These are phyloP conservation scores for Anadara kagoshimensis DNA, from an alignment of 1,140 invertebrate genomes.

Conservation along the genomic window DNA sequence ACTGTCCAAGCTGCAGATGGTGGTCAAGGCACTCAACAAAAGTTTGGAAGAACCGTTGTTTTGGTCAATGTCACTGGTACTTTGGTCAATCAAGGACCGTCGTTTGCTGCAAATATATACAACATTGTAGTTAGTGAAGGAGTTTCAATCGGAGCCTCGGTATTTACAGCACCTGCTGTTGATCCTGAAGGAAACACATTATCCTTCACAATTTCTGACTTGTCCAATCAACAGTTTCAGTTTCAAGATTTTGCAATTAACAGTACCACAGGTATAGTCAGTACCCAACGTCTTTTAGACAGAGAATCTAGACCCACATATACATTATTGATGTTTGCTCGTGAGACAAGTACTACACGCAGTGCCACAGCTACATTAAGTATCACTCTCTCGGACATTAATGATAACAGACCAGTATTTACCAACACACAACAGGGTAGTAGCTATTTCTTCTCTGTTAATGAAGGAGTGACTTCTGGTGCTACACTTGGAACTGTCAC, in stretches of 20 bases:
- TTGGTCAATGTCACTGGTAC: conserved; percentile 42
- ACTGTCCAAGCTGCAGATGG: conserved; percentile 41
- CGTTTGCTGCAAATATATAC: conserved; percentile 41
- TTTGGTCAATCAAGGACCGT: conserved; percentile 40
- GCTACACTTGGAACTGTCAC: conserved; percentile 48
- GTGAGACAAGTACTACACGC: conserved; percentile 3
- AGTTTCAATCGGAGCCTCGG: too few species aligned
- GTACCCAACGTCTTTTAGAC: conserved; percentile 29
- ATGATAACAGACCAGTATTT: conserved; percentile 59
- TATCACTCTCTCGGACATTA: conserved; percentile 56
- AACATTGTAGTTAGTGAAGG: conserved; percentile 45
- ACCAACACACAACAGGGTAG: neutral
- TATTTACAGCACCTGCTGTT: too few species aligned
- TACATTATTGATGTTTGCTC: conserved; percentile 7
- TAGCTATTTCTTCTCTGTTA: conserved; percentile 40
- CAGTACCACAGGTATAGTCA: conserved; percentile 37
- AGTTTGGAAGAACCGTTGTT: conserved; percentile 43
- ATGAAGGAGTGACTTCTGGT: conserved; percentile 34
- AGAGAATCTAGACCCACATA: conserved; percentile 28
- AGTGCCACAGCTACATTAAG: conserved; percentile 50
- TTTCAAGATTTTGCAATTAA: too few species aligned
- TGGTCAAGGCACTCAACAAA: neutral
- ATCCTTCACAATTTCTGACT: too few species aligned
- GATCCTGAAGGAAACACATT: too few species aligned
- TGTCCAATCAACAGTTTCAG: too few species aligned